These are phyloP conservation scores for Balanococcus diminutus DNA, from an alignment of 2,888 invertebrate genomes.

Conservation along the genomic window DNA sequence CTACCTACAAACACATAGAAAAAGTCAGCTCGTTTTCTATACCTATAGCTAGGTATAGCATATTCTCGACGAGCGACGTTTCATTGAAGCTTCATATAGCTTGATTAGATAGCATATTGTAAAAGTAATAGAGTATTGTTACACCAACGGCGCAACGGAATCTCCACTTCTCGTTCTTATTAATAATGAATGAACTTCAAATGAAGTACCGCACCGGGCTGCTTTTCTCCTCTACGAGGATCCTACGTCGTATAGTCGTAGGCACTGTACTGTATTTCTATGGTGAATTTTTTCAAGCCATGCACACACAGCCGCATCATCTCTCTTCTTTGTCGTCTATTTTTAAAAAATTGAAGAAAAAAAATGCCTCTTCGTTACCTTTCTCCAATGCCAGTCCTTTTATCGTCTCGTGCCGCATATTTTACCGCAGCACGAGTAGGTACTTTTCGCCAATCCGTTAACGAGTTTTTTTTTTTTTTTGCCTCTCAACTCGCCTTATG, in stretches of 20 bases:
- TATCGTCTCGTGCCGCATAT: not conserved
- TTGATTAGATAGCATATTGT: conserved; percentile 17
- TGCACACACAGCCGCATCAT: not conserved
- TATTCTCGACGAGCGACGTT: not conserved
- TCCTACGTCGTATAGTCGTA: too few relatives aligned
- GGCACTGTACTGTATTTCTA: not conserved
- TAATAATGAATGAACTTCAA: conserved; percentile 29
- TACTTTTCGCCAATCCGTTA: not conserved
- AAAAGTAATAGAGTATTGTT: conserved; percentile 29
- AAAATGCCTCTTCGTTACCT: not conserved
- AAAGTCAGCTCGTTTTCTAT: not conserved
- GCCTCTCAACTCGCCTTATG: too few relatives aligned
- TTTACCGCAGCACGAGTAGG: not conserved
- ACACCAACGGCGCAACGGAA: not conserved
- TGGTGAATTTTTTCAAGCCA: not conserved
- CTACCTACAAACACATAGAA: not conserved
- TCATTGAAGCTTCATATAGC: not conserved
- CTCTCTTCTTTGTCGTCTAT: not conserved
- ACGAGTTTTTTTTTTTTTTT: not conserved
- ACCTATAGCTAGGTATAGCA: not conserved
- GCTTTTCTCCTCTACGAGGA: not conserved
- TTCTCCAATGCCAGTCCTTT: not conserved
- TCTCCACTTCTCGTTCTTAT: not conserved
- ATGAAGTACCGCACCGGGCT: not conserved
- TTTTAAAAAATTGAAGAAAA: not conserved